A percentile compares a stretch with the other conserved stretches of the same genome.
These are phyloP conservation scores for Sebastes trivittatus DNA, from an alignment of 2,797 vertebrate species.

Conservation along the genomic window DNA sequence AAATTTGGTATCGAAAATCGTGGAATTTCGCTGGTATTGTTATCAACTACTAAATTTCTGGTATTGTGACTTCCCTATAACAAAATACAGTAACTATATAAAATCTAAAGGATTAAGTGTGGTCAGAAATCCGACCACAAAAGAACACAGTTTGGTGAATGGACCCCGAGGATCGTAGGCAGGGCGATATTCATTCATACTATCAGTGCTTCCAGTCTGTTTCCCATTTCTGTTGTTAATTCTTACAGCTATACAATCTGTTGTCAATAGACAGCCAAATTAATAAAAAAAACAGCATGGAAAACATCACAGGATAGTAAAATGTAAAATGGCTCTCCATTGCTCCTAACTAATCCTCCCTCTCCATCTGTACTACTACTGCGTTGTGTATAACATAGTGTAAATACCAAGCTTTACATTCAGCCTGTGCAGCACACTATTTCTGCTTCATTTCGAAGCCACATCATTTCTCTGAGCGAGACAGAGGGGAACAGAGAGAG, in stretches of 20 bases:
- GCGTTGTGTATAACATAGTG: slow-evolving; percentile 6
- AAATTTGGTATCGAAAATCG: too few relatives aligned
- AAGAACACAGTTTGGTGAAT: not conserved
- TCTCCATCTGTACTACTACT: slow-evolving; percentile 1
- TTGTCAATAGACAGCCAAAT: not conserved
- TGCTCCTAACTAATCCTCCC: not conserved
- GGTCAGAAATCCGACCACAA: not conserved
- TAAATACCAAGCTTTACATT: slow-evolving; percentile 33
- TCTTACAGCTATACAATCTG: not conserved
- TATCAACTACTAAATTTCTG: too few relatives aligned
- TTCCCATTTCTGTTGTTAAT: not conserved
- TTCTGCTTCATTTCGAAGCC: slow-evolving; percentile 49
- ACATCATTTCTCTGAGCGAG: slow-evolving; percentile 52
- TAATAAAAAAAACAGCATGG: not conserved
- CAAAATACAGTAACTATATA: not conserved
- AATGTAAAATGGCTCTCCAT: not conserved
- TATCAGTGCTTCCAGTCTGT: not conserved
- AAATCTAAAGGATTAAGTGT: not conserved
- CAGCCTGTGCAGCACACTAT: slow-evolving; percentile 14
- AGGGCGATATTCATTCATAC: not conserved
- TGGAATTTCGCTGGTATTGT: too few relatives aligned
- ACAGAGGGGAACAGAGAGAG: slow-evolving; percentile 52
- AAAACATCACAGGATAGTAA: not conserved
- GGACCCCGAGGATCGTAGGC: not conserved
- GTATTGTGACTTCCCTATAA: not conserved